Conservation (phyloP, 2,888 invertebrate species). For the Hedya salicella region DNA sequence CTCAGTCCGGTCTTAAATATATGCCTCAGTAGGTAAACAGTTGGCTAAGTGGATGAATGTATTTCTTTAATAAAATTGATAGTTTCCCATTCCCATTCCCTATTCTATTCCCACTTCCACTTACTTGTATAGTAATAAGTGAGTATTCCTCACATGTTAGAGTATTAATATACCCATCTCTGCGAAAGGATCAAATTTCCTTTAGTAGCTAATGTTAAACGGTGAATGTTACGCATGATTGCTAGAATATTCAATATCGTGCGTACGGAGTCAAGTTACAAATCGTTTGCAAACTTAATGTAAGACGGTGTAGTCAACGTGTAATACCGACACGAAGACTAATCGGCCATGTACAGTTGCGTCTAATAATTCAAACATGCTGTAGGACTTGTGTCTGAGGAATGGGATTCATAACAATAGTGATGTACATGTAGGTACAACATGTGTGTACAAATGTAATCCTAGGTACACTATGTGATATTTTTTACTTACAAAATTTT, state of each 20-base stretch:
- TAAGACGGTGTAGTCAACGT: no score
- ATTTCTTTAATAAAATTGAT: no score
- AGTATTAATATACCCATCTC: neutral
- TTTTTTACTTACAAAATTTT: no score
- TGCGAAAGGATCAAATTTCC: constrained; percentile 1
- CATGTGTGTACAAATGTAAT: no score
- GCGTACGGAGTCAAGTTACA: constrained; percentile 15
- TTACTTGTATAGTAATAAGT: no score
- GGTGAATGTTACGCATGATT: constrained; percentile 14
- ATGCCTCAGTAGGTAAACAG: no score
- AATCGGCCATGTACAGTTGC: neutral
- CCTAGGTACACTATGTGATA: no score
- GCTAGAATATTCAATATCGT: constrained; percentile 22
- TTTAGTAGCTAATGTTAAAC: neutral
- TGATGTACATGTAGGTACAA: neutral
- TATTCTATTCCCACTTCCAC: neutral
- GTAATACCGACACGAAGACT: neutral
- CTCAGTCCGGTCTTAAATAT: no score
- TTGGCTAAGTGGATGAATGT: neutral
- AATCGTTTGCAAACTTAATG: constrained; percentile 5
- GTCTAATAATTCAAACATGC: neutral
- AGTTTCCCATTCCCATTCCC: no score
- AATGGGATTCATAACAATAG: neutral
- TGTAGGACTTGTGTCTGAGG: no score
- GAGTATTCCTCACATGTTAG: no score